A percentile compares a stretch with the other conserved stretches of the same genome.
Conservation (phyloP, 2,797 vertebrate genomes). For the Epinephelus malabaricus region DNA sequence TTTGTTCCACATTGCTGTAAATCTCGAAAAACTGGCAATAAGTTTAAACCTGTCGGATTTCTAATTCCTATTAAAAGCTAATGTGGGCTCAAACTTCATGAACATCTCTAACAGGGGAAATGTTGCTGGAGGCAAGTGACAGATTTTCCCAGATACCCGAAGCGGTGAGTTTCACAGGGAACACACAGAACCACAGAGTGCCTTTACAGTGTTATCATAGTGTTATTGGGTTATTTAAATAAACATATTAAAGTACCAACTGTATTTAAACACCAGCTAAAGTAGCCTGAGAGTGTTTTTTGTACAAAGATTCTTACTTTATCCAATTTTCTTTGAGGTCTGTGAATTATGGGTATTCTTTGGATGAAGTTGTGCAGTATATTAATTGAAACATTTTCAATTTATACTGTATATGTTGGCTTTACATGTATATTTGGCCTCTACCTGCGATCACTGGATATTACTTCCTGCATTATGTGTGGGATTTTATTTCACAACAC, state of each 20-base stretch:
- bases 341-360: background rate
- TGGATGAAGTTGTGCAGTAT: background rate
- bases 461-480: background rate
- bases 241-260: conserved; percentile 27
- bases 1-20: conserved; percentile 44
- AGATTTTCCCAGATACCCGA: conserved; percentile 14
- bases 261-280: background rate
- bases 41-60: conserved; percentile 35
- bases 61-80: conserved; percentile 45
- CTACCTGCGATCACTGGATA: background rate
- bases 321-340: background rate
- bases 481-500: conserved; percentile 1
- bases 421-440: background rate
- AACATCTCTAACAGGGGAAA: conserved; percentile 35
- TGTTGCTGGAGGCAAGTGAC: conserved; percentile 36
- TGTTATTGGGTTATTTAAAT: conserved; percentile 33
- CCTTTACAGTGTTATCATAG: conserved; percentile 27
- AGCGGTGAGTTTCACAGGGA: conserved; percentile 25
- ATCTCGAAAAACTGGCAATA: conserved; percentile 45
- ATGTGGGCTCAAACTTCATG: conserved; percentile 21
- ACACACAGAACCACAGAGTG: conserved; percentile 25
- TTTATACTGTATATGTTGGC: background rate
- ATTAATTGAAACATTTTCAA: background rate
- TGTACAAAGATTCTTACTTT: background rate
- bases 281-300: background rate